These are phyloP conservation scores for Conopomorpha cramerella DNA, from an alignment of 1,140 invertebrate genomes.

Conservation along the genomic window DNA sequence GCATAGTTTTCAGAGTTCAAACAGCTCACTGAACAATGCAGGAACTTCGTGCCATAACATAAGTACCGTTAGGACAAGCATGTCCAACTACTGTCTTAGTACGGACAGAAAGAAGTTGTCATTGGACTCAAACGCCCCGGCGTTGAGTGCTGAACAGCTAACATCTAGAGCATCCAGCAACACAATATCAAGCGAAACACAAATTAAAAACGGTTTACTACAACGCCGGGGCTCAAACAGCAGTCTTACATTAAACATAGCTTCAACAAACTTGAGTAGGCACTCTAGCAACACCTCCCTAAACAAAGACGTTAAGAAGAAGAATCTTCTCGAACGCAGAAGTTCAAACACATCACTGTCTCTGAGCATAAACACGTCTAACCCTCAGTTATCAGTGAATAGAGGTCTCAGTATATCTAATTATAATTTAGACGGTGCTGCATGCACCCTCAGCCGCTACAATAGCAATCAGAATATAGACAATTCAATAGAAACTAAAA, in stretches of 20 bases:
- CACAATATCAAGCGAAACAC: conserved; percentile 28
- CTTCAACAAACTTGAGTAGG: conserved; percentile 54
- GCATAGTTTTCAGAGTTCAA: conserved; percentile 49
- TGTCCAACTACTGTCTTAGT: conserved; percentile 55
- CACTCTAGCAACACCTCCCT: conserved; percentile 60
- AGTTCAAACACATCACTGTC: conserved; percentile 88
- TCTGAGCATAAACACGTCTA: conserved; percentile 63
- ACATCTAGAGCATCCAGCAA: conserved; percentile 41
- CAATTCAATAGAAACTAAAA: conserved; percentile 31
- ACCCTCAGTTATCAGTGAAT: conserved; percentile 52
- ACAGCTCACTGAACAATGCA: conserved; percentile 48
- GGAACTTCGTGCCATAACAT: conserved; percentile 51
- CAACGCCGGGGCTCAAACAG: conserved; percentile 88
- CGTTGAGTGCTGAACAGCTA: conserved; percentile 69
- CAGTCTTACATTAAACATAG: conserved; percentile 73
- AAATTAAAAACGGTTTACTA: conserved; percentile 69
- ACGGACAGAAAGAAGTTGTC: conserved; percentile 64
- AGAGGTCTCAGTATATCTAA: conserved; percentile 52
- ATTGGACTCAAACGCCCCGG: conserved; percentile 84
- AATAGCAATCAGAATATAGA: conserved; percentile 56
- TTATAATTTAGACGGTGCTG: conserved; percentile 51
- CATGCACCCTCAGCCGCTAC: conserved; percentile 48
- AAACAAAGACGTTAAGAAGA: conserved; percentile 59
- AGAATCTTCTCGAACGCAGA: conserved; percentile 74
- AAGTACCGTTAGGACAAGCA: conserved; percentile 42